A percentile compares a stretch with the other conserved stretches of the same genome.
phyloP scores from a whole-genome alignment of 2,113 vertebrate genomes.

The Grammomys surdaster region DNA sequence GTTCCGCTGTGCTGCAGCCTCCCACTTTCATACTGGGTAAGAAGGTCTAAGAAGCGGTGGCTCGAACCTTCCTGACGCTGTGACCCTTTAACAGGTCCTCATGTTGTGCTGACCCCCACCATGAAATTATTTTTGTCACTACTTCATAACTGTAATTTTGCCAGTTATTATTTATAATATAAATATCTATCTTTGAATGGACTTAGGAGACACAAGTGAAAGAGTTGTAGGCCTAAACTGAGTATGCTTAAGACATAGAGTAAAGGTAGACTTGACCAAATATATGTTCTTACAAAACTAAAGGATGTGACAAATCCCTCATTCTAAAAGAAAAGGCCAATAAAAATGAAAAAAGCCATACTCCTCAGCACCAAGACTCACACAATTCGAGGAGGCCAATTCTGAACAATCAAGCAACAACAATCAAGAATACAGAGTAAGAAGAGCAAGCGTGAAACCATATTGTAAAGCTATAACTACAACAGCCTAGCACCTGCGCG shows the following conservation, averaged over 20 bases:
- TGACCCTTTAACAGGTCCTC: neutral
- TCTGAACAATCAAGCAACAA: neutral
- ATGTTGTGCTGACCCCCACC: neutral
- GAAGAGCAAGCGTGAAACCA: neutral
- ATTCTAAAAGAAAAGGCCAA: constrained; percentile 2
- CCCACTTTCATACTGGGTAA: neutral
- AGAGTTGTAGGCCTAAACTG: neutral
- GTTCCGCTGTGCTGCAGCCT: neutral
- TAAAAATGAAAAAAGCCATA: neutral
- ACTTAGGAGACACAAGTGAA: neutral
- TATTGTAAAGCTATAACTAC: constrained; percentile 35
- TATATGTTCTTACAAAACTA: neutral
- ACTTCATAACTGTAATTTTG: neutral
- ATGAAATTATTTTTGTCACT: neutral
- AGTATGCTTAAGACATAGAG: neutral
- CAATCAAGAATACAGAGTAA: neutral
- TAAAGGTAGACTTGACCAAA: neutral
- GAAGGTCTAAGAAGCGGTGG: neutral
- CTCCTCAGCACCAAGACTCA: neutral
- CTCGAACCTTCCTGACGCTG: neutral
- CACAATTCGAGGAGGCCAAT: neutral
- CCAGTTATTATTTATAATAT: neutral
- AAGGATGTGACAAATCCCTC: neutral
- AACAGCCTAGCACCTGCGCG: neutral
- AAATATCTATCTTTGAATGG: neutral